Evolutionary conservation across 2,888 invertebrate species (phyloP).

Genomic region (Melinaea menophilus): DNA sequence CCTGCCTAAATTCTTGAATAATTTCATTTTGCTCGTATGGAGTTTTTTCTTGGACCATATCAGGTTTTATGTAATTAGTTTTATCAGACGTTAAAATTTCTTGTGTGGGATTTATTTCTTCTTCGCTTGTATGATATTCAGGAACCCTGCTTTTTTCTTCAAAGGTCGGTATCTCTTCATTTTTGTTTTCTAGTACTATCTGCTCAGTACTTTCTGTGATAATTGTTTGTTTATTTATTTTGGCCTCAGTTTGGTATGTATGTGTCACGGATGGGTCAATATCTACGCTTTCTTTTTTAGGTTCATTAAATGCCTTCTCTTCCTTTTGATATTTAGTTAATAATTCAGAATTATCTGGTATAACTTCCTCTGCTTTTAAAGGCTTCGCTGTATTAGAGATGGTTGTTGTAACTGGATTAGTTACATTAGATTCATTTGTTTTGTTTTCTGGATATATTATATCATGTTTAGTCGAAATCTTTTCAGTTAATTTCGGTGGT

Average conservation of each 20-base stretch:
- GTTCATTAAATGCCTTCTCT: background rate
- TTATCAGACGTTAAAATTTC: background rate
- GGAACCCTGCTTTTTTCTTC: background rate
- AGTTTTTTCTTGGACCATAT: slow-evolving; percentile 25
- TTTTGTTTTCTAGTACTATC: background rate
- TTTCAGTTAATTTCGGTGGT: background rate
- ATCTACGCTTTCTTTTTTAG: background rate
- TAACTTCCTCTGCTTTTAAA: background rate
- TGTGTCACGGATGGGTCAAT: background rate
- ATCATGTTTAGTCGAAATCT: background rate
- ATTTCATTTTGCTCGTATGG: slow-evolving; percentile 37
- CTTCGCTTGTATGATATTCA: background rate
- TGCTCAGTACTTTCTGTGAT: background rate
- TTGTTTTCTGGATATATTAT: background rate
- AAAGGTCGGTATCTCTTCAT: background rate
- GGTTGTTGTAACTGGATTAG: no score
- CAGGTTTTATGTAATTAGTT: background rate
- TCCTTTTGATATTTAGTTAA: slow-evolving; percentile 8
- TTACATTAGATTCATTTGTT: background rate
- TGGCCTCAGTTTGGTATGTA: background rate
- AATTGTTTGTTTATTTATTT: background rate
- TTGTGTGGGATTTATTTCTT: background rate
- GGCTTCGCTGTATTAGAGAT: no score
- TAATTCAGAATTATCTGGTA: background rate
- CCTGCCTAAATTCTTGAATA: slow-evolving; percentile 41